Percentiles rank a stretch among this genome's conserved stretches.
Evolutionary conservation across 30 jellyfish, hydroid and myxozoan species (phyloP).

Genomic region (Aurelia coerulea): DNA sequence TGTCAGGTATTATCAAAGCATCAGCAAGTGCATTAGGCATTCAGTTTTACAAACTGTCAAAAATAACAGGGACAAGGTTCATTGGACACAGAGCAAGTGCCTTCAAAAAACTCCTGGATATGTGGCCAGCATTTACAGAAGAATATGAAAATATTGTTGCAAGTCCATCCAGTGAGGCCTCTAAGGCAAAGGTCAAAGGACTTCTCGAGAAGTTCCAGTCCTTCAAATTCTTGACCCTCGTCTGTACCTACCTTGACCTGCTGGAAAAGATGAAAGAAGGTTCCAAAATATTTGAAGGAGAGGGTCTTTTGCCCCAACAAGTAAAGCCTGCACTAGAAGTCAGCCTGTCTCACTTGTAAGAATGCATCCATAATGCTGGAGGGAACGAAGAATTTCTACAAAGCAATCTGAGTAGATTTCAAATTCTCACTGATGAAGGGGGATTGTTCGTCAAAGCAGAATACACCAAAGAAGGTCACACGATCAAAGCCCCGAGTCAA

Average conservation of each 20-base stretch:
- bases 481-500: slow-evolving; percentile 5
- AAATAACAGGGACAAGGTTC: slow-evolving; percentile 73
- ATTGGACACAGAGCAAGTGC: slow-evolving; percentile 77
- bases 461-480: slow-evolving; percentile 24
- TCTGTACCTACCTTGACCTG: slow-evolving; percentile 51
- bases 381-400: slow-evolving; percentile 6
- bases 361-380: slow-evolving; percentile 28
- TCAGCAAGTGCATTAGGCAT: slow-evolving; percentile 42
- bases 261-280: slow-evolving; percentile 8
- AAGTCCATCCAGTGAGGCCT: slow-evolving; percentile 7
- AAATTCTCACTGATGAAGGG: background rate
- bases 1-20: slow-evolving; percentile 14
- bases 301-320: slow-evolving; percentile 50
- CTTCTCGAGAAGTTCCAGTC: slow-evolving; percentile 24
- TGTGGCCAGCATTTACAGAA: slow-evolving; percentile 72
- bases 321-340: slow-evolving; percentile 46
- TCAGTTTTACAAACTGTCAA: slow-evolving; percentile 59
- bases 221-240: slow-evolving; percentile 19
- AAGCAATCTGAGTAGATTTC: background rate
- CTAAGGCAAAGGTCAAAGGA: slow-evolving; percentile 34
- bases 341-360: slow-evolving; percentile 12
- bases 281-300: slow-evolving; percentile 66
- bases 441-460: background rate
- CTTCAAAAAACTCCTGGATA: slow-evolving; percentile 43
- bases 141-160: background rate